These are phyloP conservation scores for Noctilio leporinus DNA, from an alignment of 2,113 vertebrate genomes.

Conservation along the genomic window DNA sequence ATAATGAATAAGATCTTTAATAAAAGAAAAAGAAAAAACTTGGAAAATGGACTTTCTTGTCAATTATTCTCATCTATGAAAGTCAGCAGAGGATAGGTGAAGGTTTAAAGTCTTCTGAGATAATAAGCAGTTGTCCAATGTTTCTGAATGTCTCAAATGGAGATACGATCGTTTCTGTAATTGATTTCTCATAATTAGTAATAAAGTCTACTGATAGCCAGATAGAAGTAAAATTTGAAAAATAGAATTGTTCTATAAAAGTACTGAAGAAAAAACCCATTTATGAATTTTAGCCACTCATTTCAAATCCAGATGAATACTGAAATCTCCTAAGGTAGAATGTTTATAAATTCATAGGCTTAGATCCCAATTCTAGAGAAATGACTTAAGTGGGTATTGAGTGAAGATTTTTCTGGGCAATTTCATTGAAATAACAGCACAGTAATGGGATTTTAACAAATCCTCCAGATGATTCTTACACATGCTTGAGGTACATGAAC, in stretches of 20 bases:
- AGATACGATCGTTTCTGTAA: neutral
- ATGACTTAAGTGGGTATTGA: neutral
- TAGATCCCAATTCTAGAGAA: neutral
- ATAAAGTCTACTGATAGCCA: neutral
- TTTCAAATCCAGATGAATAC: neutral
- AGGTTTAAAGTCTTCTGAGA: neutral
- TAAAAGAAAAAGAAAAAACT: neutral
- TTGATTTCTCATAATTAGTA: neutral
- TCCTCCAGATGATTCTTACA: neutral
- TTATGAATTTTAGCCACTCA: neutral
- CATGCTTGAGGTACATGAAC: neutral
- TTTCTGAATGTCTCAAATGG: neutral
- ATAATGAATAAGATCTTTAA: too few species aligned
- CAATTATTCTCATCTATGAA: neutral
- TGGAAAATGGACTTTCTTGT: neutral
- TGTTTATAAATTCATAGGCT: neutral
- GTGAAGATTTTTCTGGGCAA: neutral
- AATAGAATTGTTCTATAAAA: neutral
- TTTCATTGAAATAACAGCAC: neutral
- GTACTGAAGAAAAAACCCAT: neutral
- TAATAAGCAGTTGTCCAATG: neutral
- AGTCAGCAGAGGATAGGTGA: neutral
- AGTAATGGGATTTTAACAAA: neutral
- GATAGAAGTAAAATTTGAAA: neutral
- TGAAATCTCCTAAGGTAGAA: neutral